These are phyloP conservation scores for Halictus quadricinctus DNA, from an alignment of 2,888 invertebrate species.

Conservation along the genomic window DNA sequence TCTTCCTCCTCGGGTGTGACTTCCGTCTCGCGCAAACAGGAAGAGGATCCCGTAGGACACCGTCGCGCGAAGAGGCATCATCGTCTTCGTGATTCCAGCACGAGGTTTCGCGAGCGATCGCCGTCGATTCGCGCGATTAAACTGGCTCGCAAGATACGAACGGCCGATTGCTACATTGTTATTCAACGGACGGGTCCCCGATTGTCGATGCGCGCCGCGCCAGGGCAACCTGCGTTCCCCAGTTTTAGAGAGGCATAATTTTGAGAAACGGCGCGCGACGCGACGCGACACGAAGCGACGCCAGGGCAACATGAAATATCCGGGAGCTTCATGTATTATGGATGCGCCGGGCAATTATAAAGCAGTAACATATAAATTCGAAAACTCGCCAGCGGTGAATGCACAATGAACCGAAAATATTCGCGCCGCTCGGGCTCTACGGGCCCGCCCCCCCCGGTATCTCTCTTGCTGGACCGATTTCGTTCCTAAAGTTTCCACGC, in stretches of 20 bases:
- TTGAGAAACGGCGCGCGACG: slow-evolving; percentile 34
- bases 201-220: slow-evolving; percentile 34
- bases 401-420: slow-evolving; percentile 19
- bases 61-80: not conserved
- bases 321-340: slow-evolving; percentile 44
- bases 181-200: slow-evolving; percentile 31
- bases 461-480: not conserved
- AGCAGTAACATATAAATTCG: slow-evolving; percentile 53
- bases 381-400: slow-evolving; percentile 25
- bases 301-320: slow-evolving; percentile 40
- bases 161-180: slow-evolving; percentile 37
- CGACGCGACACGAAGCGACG: slow-evolving; percentile 3
- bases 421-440: not conserved
- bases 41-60: slow-evolving; percentile 29
- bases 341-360: slow-evolving; percentile 48
- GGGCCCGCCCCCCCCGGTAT: not conserved
- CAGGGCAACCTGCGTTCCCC: slow-evolving; percentile 18
- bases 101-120: not conserved
- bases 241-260: slow-evolving; percentile 46
- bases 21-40: slow-evolving; percentile 59
- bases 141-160: slow-evolving; percentile 21
- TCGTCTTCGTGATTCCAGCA: slow-evolving; percentile 1
- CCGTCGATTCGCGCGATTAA: slow-evolving; percentile 16
- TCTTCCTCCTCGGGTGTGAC: slow-evolving; percentile 55
- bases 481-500: not conserved